A percentile compares a stretch with the other conserved stretches of the same genome.
Conservation (phyloP, 2,113 vertebrate species). For the Coptodon rendalli region DNA sequence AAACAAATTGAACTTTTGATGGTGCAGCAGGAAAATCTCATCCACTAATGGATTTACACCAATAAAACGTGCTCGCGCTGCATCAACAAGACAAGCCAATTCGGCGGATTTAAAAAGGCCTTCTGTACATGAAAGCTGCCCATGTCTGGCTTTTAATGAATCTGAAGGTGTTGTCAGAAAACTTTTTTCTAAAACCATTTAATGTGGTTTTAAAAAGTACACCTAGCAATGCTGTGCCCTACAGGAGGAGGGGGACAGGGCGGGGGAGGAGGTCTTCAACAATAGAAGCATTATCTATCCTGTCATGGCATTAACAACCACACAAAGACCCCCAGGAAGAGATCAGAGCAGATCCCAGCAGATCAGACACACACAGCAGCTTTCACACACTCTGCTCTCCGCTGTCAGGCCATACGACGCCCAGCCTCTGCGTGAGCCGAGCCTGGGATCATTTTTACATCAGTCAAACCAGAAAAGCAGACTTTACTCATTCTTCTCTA, state of each 20-base stretch:
- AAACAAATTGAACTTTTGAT: conserved; percentile 3
- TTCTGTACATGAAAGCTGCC: background rate
- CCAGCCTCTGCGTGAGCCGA: background rate
- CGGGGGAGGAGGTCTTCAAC: conserved; percentile 31
- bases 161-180: background rate
- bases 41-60: background rate
- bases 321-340: conserved; percentile 62
- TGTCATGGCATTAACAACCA: conserved; percentile 59
- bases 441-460: conserved; percentile 14
- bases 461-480: conserved; percentile 5
- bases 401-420: background rate
- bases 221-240: conserved; percentile 2
- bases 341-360: conserved; percentile 62
- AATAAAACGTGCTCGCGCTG: background rate
- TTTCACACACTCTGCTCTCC: conserved; percentile 42
- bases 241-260: background rate
- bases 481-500: background rate
- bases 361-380: conserved; percentile 50
- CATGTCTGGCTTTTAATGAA: background rate
- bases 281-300: conserved; percentile 66
- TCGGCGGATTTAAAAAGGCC: background rate
- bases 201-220: conserved; percentile 32
- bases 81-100: background rate
- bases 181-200: background rate
- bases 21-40: background rate